Evolutionary conservation across 1,140 invertebrate species (phyloP).

Genomic region (Scaptomyza graminum): DNA sequence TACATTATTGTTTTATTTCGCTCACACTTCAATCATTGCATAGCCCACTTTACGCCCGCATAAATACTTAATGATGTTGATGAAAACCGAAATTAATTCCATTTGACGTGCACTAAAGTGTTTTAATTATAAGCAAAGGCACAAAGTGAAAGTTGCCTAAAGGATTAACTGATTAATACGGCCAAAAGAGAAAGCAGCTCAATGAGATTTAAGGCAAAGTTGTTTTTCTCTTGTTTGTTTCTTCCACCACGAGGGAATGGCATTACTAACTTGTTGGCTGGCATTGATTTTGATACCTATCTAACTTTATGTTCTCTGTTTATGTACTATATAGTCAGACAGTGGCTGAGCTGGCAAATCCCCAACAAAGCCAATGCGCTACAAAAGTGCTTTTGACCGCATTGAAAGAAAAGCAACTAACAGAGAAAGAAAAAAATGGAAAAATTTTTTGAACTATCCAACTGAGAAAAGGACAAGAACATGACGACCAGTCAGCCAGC

Average conservation of each 20-base stretch:
- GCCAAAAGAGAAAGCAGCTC: slow-evolving; percentile 27
- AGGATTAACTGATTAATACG: slow-evolving; percentile 71
- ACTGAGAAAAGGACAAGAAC: slow-evolving; percentile 69
- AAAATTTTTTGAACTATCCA: slow-evolving; percentile 65
- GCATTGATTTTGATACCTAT: slow-evolving; percentile 59
- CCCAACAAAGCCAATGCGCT: slow-evolving; percentile 73
- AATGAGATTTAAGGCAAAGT: slow-evolving; percentile 48
- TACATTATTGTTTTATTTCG: background rate
- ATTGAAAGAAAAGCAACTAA: slow-evolving; percentile 53
- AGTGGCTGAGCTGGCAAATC: slow-evolving; percentile 54
- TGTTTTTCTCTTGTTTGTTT: slow-evolving; percentile 11
- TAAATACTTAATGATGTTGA: slow-evolving; percentile 50
- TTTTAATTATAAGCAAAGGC: slow-evolving; percentile 60
- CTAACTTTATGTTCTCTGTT: slow-evolving; percentile 11
- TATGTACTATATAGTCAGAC: slow-evolving; percentile 34
- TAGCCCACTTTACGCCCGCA: slow-evolving; percentile 6
- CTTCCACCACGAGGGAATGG: background rate
- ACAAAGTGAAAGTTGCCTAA: slow-evolving; percentile 37
- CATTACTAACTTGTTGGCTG: slow-evolving; percentile 50
- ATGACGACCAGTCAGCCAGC: slow-evolving; percentile 31
- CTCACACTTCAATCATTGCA: background rate
- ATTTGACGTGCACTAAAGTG: slow-evolving; percentile 50
- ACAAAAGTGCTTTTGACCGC: slow-evolving; percentile 58
- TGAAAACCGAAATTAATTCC: slow-evolving; percentile 38
- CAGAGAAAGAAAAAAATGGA: slow-evolving; percentile 28